phyloP scores from a whole-genome alignment of 1,140 invertebrate genomes.

The Zaprionus ghesquierei region DNA sequence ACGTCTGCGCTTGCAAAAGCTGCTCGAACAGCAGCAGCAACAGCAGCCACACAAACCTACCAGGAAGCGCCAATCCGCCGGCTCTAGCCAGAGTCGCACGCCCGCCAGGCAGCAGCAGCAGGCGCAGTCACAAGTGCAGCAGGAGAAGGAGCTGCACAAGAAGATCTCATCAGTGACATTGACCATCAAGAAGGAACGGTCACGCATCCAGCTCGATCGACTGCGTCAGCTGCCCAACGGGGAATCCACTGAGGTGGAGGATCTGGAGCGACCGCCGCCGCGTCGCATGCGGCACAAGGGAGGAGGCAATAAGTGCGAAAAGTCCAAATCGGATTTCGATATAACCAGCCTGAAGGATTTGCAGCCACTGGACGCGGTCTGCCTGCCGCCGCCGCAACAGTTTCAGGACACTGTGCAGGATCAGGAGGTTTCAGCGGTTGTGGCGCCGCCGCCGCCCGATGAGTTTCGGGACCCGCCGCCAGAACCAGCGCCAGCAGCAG shows the following conservation, averaged over 20 bases:
- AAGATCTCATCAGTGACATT: conserved; percentile 74
- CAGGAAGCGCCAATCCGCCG: conserved; percentile 47
- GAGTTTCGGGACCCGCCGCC: conserved; percentile 86
- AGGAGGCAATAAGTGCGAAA: conserved; percentile 63
- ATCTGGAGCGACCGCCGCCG: conserved; percentile 62
- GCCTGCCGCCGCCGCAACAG: conserved; percentile 91
- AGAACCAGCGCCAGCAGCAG: conserved; percentile 43
- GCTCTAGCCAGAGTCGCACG: conserved; percentile 56
- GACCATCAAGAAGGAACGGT: conserved; percentile 66
- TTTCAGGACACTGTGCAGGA: conserved; percentile 88
- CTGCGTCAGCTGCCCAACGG: conserved; percentile 69
- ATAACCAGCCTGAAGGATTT: conserved; percentile 84
- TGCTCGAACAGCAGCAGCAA: conserved; percentile 82
- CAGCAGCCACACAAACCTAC: conserved; percentile 55
- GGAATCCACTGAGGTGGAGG: conserved; percentile 77
- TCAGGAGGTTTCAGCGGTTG: conserved; percentile 18
- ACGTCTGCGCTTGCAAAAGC: conserved; percentile 84
- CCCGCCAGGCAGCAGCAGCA: conserved; percentile 48
- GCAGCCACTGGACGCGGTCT: conserved; percentile 89
- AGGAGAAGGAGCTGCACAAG: conserved; percentile 55
- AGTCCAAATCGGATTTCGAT: conserved; percentile 85
- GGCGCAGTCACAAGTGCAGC: background rate
- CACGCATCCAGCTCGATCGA: conserved; percentile 65
- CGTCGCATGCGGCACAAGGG: conserved; percentile 54
- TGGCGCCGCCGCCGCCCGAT: conserved; percentile 86